Evolutionary conservation across 92 coral and sea anemone species (phyloP).

Genomic region (Epizoanthus scotinus): DNA sequence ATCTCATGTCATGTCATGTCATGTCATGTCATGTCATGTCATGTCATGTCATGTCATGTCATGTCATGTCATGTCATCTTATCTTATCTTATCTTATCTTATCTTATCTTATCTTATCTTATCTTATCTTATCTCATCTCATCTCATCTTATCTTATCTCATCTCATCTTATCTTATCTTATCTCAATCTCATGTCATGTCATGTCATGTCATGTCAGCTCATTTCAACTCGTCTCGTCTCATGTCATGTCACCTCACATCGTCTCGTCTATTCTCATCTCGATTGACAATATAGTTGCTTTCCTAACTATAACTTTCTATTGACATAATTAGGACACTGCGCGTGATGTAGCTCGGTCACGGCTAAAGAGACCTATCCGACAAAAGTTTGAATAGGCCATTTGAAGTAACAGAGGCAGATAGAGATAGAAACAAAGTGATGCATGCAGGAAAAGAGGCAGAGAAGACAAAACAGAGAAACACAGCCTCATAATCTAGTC

Average conservation of each 20-base stretch:
- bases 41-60: too few species aligned
- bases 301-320: too few species aligned
- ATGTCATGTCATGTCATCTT: too few species aligned
- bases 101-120: too few species aligned
- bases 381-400: not conserved
- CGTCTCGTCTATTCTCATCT: too few species aligned
- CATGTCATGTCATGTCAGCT: too few species aligned
- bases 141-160: too few species aligned
- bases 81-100: too few species aligned
- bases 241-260: not conserved
- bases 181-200: not conserved
- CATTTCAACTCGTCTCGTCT: not conserved
- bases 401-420: not conserved
- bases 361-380: too few species aligned
- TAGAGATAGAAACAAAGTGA: not conserved
- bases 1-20: too few species aligned
- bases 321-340: conserved; percentile 17
- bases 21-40: too few species aligned
- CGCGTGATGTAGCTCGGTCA: conserved; percentile 2
- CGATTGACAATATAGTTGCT: not conserved
- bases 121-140: too few species aligned
- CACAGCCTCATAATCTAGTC: not conserved
- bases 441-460: not conserved
- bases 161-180: not conserved
- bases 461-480: not conserved